A percentile compares a stretch with the other conserved stretches of the same genome.
Conservation (phyloP, 2,888 invertebrate species). For the Ectemnius lituratus region DNA sequence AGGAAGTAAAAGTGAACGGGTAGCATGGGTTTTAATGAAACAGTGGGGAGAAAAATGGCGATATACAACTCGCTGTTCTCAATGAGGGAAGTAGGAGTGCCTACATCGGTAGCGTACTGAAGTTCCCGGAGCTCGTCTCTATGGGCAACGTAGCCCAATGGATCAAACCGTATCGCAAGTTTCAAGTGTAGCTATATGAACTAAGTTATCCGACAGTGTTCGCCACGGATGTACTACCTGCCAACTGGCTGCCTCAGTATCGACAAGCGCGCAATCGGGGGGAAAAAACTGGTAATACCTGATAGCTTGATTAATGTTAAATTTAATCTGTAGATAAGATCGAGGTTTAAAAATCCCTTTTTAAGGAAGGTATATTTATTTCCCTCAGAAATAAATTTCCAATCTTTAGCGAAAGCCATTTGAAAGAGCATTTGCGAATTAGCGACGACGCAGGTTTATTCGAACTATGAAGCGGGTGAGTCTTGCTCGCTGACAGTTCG, state of each 20-base stretch:
- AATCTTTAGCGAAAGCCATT: no score
- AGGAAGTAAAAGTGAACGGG: slow-evolving; percentile 4
- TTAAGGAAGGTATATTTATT: no score
- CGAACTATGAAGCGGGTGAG: not conserved
- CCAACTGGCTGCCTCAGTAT: no score
- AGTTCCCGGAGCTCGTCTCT: slow-evolving; percentile 42
- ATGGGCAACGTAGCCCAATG: slow-evolving; percentile 54
- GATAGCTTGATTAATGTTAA: slow-evolving; percentile 22
- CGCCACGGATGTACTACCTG: not conserved
- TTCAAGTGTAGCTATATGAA: slow-evolving; percentile 31
- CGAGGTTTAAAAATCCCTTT: no score
- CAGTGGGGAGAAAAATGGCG: slow-evolving; percentile 12
- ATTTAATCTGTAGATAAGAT: slow-evolving; percentile 2
- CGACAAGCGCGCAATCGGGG: no score
- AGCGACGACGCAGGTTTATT: not conserved
- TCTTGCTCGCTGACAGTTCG: slow-evolving; percentile 6
- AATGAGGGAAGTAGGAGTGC: not conserved
- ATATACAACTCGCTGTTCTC: not conserved
- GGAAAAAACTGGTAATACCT: no score
- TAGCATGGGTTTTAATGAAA: slow-evolving; percentile 6
- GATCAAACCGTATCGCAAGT: slow-evolving; percentile 59
- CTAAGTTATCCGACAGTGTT: slow-evolving; percentile 34
- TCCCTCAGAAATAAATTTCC: no score
- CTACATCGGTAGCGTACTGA: no score
- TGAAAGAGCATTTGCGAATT: not conserved